Percentiles rank a stretch among this genome's conserved stretches.
These are phyloP conservation scores for Probaryconus sp. DNA, from an alignment of 1,140 invertebrate species.

Conservation along the genomic window DNA sequence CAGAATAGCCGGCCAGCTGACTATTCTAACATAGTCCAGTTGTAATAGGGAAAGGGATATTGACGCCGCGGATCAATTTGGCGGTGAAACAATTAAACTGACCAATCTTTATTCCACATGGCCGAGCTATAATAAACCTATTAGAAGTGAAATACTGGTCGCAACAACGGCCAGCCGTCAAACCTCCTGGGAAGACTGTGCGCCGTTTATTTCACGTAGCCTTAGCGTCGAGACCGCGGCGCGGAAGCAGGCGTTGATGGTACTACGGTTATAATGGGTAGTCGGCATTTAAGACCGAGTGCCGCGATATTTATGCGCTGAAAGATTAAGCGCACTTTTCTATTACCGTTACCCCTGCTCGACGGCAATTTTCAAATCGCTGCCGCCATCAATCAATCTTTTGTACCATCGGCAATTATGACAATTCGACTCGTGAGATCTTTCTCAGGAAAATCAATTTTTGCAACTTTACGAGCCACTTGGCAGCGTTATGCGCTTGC, in stretches of 20 bases:
- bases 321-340: conserved; percentile 49
- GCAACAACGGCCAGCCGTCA: conserved; percentile 19
- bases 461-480: no score
- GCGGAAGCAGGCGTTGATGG: conserved; percentile 31
- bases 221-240: conserved; percentile 6
- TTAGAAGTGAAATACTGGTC: conserved; percentile 37
- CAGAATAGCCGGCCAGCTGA: no score
- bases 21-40: no score
- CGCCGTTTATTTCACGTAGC: conserved; percentile 21
- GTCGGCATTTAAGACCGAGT: conserved; percentile 34
- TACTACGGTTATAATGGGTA: conserved; percentile 41
- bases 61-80: conserved; percentile 21
- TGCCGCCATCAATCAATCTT: conserved; percentile 36
- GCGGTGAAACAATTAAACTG: conserved; percentile 28
- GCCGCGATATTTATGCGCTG: conserved; percentile 38
- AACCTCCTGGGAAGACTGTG: conserved; percentile 42
- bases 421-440: conserved; percentile 29
- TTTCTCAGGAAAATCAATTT: conserved; percentile 21
- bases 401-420: conserved; percentile 25
- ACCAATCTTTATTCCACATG: conserved; percentile 24
- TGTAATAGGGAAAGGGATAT: no score
- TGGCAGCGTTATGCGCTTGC: no score
- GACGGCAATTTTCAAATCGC: conserved; percentile 23
- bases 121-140: conserved; percentile 32
- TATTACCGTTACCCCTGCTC: conserved; percentile 43